These are phyloP conservation scores for Oegoconia quadripuncta DNA, from an alignment of 2,888 invertebrate species.

Conservation along the genomic window DNA sequence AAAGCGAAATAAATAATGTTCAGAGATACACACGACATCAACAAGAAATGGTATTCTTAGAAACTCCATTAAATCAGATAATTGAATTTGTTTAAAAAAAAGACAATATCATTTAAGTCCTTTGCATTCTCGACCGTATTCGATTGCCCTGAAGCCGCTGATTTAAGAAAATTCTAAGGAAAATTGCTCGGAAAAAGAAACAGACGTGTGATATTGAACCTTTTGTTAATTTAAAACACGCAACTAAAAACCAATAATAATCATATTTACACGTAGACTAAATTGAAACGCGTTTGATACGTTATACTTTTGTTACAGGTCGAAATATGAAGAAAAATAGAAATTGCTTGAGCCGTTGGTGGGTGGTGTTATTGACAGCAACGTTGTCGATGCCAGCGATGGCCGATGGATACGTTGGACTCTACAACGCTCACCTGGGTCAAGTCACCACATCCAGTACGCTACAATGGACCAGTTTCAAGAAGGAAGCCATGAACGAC, in stretches of 20 bases:
- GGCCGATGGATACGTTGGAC: constrained; percentile 55
- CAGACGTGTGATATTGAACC: too few species aligned
- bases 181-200: constrained; percentile 20
- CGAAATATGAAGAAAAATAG: constrained; percentile 58
- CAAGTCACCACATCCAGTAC: constrained; percentile 90
- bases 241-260: too few species aligned
- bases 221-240: too few species aligned
- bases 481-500: constrained; percentile 63
- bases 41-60: too few species aligned
- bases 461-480: constrained; percentile 84
- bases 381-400: constrained; percentile 49
- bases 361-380: constrained; percentile 57
- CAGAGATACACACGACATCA: constrained; percentile 16
- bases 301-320: constrained; percentile 7
- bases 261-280: too few species aligned
- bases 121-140: too few species aligned
- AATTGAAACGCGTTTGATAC: too few species aligned
- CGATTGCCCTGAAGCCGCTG: too few species aligned
- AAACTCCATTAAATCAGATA: too few species aligned
- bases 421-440: constrained; percentile 70
- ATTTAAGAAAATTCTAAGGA: too few species aligned
- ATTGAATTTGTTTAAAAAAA: too few species aligned
- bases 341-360: constrained; percentile 59
- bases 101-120: too few species aligned
- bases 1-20: constrained; percentile 26